Evolutionary conservation across 2,113 vertebrate species (phyloP).

Genomic region (Oplegnathus fasciatus): DNA sequence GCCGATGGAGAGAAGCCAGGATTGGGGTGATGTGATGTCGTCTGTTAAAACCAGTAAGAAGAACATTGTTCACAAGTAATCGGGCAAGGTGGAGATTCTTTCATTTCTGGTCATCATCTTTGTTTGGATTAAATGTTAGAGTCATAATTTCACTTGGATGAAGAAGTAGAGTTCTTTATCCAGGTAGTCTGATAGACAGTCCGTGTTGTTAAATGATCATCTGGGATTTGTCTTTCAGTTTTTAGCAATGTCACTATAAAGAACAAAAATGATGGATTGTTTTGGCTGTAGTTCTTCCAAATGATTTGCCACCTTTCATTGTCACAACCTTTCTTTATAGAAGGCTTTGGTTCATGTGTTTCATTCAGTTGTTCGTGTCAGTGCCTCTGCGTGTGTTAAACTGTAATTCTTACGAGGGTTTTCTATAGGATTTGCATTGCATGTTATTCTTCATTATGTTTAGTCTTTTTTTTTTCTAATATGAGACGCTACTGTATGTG

Average conservation of each 20-base stretch:
- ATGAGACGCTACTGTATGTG: slow-evolving; percentile 26
- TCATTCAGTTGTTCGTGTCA: slow-evolving; percentile 9
- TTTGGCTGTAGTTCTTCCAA: neutral
- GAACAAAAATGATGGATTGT: neutral
- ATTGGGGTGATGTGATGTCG: too few species aligned
- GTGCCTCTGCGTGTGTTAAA: slow-evolving; percentile 36
- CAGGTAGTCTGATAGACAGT: too few species aligned
- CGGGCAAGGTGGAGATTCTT: too few species aligned
- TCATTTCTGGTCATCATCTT: too few species aligned
- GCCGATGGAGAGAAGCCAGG: too few species aligned
- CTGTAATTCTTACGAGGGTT: neutral
- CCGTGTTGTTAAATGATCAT: neutral
- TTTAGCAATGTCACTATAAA: neutral
- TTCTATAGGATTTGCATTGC: slow-evolving; percentile 22
- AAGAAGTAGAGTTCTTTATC: too few species aligned
- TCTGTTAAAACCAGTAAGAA: too few species aligned
- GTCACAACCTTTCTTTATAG: slow-evolving; percentile 1
- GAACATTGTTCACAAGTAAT: too few species aligned
- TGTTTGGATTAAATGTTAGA: neutral
- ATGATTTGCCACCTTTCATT: neutral
- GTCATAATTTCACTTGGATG: neutral
- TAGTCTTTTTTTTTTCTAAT: neutral
- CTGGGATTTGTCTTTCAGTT: neutral
- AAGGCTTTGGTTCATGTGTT: neutral
- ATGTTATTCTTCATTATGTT: slow-evolving; percentile 24